phyloP scores from a whole-genome alignment of 2,113 vertebrate genomes.

The Esox niger region DNA sequence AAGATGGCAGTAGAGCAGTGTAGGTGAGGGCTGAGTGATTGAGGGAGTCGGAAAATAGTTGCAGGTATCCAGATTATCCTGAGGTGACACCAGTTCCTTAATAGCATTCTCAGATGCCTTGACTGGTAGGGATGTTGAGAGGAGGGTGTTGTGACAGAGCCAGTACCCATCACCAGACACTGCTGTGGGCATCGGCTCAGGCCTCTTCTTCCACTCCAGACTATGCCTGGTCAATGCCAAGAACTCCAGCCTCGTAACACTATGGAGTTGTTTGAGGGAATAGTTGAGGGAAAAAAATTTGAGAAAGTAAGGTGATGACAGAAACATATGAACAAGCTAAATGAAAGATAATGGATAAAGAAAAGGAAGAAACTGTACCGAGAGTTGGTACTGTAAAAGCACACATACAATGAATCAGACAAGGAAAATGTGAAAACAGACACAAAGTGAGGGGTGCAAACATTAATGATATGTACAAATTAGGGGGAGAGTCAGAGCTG shows the following conservation, averaged over 20 bases:
- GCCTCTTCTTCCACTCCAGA: conserved; percentile 31
- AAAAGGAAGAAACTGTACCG: background rate
- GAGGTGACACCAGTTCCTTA: conserved; percentile 61
- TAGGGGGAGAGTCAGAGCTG: conserved; percentile 26
- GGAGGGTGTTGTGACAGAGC: conserved; percentile 56
- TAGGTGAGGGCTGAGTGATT: conserved; percentile 40
- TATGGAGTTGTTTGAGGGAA: conserved; percentile 5
- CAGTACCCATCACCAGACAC: conserved; percentile 60
- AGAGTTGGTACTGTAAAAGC: background rate
- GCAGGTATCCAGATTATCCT: conserved; percentile 56
- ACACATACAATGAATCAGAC: background rate
- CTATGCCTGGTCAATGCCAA: conserved; percentile 35
- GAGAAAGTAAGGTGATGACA: background rate
- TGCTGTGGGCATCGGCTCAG: conserved; percentile 36
- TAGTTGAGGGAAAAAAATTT: background rate
- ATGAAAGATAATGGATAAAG: conserved; percentile 18
- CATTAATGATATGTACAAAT: background rate
- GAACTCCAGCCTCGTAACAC: conserved; percentile 14
- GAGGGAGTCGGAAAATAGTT: conserved; percentile 47
- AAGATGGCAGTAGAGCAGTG: conserved; percentile 31
- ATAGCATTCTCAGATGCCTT: conserved; percentile 67
- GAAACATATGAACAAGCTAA: conserved; percentile 18
- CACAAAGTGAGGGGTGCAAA: background rate
- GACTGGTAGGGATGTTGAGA: conserved; percentile 38
- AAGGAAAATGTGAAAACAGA: background rate